Percentiles rank a stretch among this genome's conserved stretches.
phyloP scores from a whole-genome alignment of 2,113 vertebrate genomes.

The Perccottus glenii region DNA sequence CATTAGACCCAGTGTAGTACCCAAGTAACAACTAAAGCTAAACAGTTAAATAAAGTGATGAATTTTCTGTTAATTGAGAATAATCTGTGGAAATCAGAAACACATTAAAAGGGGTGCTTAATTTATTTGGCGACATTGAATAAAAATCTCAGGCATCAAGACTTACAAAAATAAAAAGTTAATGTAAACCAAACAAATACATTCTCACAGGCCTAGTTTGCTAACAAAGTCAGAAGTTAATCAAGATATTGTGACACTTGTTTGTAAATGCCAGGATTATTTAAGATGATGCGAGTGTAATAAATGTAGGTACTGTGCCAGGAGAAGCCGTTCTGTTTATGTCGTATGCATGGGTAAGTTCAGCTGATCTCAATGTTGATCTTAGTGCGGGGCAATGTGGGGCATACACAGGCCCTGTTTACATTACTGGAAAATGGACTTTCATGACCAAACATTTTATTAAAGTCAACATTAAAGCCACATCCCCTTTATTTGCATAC shows the following conservation, averaged over 20 bases:
- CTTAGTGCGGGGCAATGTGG: not conserved
- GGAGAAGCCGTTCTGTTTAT: slow-evolving; percentile 4
- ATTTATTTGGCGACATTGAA: too few species aligned
- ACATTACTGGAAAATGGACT: slow-evolving; percentile 9
- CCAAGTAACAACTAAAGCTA: too few species aligned
- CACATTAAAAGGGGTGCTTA: too few species aligned
- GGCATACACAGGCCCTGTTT: slow-evolving; percentile 7
- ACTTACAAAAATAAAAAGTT: not conserved
- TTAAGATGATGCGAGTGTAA: not conserved
- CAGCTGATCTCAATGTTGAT: slow-evolving; percentile 12
- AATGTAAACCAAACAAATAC: too few species aligned
- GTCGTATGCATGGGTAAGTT: not conserved
- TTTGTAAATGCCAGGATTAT: not conserved
- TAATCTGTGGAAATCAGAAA: too few species aligned
- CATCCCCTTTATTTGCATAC: slow-evolving; percentile 25
- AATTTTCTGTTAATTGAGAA: too few species aligned
- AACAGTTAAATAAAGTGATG: too few species aligned
- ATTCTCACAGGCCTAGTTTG: not conserved
- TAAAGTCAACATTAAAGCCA: slow-evolving; percentile 29
- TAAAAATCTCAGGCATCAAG: too few species aligned
- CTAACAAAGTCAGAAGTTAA: not conserved
- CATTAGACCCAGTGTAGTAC: too few species aligned
- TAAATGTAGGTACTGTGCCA: not conserved
- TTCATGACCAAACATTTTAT: slow-evolving; percentile 36
- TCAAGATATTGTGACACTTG: not conserved